A percentile compares a stretch with the other conserved stretches of the same genome.
These are phyloP conservation scores for Pristionchus japonicus DNA, from an alignment of 2,888 invertebrate genomes.

Conservation along the genomic window DNA sequence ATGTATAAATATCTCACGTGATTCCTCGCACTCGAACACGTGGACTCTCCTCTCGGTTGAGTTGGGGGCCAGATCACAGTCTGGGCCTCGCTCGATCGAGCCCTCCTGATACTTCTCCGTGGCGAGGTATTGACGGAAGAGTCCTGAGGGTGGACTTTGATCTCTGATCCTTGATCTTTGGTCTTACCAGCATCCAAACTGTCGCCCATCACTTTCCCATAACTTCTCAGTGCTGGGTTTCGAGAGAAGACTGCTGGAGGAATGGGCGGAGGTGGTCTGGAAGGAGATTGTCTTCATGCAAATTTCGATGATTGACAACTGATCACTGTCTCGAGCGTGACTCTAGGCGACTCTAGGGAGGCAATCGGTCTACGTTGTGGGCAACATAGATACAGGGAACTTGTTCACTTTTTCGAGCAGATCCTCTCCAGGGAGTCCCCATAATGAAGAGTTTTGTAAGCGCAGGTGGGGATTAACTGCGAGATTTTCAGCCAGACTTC, in stretches of 20 bases:
- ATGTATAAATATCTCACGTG: not conserved
- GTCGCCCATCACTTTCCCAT: constrained; percentile 39
- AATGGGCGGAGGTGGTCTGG: constrained; percentile 32
- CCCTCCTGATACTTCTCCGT: not conserved
- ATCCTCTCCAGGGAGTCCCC: too few relatives aligned
- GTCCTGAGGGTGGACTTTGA: not conserved
- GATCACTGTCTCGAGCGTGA: too few relatives aligned
- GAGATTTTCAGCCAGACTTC: too few relatives aligned
- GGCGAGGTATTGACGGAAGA: constrained; percentile 18
- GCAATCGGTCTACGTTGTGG: too few relatives aligned
- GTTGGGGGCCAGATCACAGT: constrained; percentile 30
- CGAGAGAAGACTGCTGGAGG: constrained; percentile 8
- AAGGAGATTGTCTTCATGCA: not conserved
- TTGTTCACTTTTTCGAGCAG: too few relatives aligned
- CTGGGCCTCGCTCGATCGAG: not conserved
- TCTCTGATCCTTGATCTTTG: not conserved
- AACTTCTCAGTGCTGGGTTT: constrained; percentile 21
- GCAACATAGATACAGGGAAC: too few relatives aligned
- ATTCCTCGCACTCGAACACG: constrained; percentile 14
- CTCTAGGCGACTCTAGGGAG: too few relatives aligned
- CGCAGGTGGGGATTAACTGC: too few relatives aligned
- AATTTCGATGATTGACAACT: not conserved
- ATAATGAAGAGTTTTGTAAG: too few relatives aligned
- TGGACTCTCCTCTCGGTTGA: not conserved
- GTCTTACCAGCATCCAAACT: constrained; percentile 36